Evolutionary conservation across 2,888 invertebrate genomes (phyloP), one percentile per base, ranked within the genome.

Genomic region (Stenolophus ochropezus): DNA sequence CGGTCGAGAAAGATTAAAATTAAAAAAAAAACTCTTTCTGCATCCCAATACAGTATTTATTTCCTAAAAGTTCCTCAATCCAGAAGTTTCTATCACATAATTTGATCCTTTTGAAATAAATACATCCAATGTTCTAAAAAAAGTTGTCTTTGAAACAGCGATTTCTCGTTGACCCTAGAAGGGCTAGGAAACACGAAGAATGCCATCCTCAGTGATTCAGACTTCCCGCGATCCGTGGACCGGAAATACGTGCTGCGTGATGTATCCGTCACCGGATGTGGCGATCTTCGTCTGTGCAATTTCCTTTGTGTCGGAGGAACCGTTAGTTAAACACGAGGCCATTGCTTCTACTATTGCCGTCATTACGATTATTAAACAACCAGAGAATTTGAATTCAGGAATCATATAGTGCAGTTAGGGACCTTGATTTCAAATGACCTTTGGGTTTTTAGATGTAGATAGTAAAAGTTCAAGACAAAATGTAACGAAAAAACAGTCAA

Each of bases 241-340:
- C 65, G 78, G 78, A 78, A 78, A 78, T 65, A 51, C 78, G 78
- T 78, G 78, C 61, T 78, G 3, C 78, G 77, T 78, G 78, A 51
- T 78, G 42, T 78, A 65, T 78, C 65, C 69, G 20, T n/a, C 23
- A 78, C 78, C 78, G 78, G 78, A 78, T 65, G 78, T 78, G 23
- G 61, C 78, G 58, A 78, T 78, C 78, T 61, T 65, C 49, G 61
- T 78, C 73, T 78, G 53, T 33, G 76, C 76, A 76, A 76, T 56
- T 53, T 76, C 58, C 76, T 76, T 76, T 76, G 56, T 49, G 65
- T 25, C n/a, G 20, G 23, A 20, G 76, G 53, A 76, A 76, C 76
- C 76, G 76, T 58, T 76, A 76, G 14, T 53, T 58, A 49, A 49
- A 76, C 33, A 21, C 14, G 73, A 49, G 73, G 73, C 23, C 49